Base-by-base conservation (phyloP, 2,797 vertebrate genomes). In the Propithecus perrieri region DNA sequence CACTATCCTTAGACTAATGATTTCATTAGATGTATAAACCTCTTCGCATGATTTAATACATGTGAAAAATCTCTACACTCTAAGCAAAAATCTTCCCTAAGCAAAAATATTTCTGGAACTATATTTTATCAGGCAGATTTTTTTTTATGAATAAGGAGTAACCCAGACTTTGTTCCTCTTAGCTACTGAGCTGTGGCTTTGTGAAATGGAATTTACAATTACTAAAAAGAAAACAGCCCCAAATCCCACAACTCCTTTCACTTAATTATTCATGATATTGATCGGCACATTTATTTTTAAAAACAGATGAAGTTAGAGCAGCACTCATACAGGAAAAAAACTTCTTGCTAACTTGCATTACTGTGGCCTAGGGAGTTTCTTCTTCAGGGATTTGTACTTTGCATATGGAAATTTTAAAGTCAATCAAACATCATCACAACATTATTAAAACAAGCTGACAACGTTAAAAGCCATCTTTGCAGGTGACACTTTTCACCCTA, bases 211-310 rank as follows among this genome's bases (percentile, higher is more conserved):
- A 96, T 96, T 92, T 69, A 84, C 78, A 87, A 94, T 93, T 89
- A 95, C 89, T 87, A 89, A 95, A 94, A 85, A 67, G 75, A 96
- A 92, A 94, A 76, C 43, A 92, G 88, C 91, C 92, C 94, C 89
- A 94, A 97, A 94, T 24, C 22, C 71, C 92, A 89, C 89, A 85
- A 35, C 74, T 97, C 33, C 35, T 76, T 78, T 94, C 67, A 96
- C 50, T 97, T 91, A 91, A 97, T 98, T 97, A 97, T 95, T 96
- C 89, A 74, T 96, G 43, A 55, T 15, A 71, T 81, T 72, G 95
- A 97, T 91, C 55, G 95, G 84, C 18, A 95, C 53, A 92, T 76
- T 26, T 2, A 72, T 86, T 97, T 97, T 97, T 89, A 80, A 90
- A 91, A 38, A 96, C 53, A 95, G 85, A 97, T 91, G 80, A 94